These are phyloP conservation scores for Hyppa rectilinea DNA, from an alignment of 2,888 invertebrate species.

Conservation along the genomic window DNA sequence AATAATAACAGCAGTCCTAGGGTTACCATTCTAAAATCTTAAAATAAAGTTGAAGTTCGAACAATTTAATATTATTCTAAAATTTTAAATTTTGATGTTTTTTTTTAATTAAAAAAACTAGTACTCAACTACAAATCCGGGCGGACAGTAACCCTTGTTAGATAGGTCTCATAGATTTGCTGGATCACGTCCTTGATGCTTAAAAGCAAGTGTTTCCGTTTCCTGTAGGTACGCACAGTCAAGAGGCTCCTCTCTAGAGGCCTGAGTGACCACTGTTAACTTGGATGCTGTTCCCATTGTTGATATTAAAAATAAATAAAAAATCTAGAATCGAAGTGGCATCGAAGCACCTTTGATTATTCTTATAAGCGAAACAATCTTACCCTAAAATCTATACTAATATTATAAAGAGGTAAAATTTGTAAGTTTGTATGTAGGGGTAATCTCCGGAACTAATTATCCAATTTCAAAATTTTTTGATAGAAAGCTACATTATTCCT, in stretches of 20 bases:
- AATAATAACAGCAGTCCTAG: constrained; percentile 7
- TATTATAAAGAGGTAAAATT: too few relatives aligned
- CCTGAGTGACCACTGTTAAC: neutral
- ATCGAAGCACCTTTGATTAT: neutral
- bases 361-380: neutral
- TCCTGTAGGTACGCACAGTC: neutral
- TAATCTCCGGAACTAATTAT: too few relatives aligned
- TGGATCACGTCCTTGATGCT: neutral
- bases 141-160: neutral
- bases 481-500: too few relatives aligned
- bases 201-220: neutral
- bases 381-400: too few relatives aligned
- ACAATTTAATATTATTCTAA: neutral
- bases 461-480: too few relatives aligned
- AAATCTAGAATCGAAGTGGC: neutral
- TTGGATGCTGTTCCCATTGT: neutral
- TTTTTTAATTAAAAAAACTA: neutral
- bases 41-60: neutral
- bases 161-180: neutral
- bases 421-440: too few relatives aligned
- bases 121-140: neutral
- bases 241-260: neutral
- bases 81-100: neutral
- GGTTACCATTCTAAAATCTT: neutral
- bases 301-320: neutral